A percentile compares a stretch with the other conserved stretches of the same genome.
phyloP scores from a whole-genome alignment of 2,797 vertebrate genomes.

The Scolopax rusticola region DNA sequence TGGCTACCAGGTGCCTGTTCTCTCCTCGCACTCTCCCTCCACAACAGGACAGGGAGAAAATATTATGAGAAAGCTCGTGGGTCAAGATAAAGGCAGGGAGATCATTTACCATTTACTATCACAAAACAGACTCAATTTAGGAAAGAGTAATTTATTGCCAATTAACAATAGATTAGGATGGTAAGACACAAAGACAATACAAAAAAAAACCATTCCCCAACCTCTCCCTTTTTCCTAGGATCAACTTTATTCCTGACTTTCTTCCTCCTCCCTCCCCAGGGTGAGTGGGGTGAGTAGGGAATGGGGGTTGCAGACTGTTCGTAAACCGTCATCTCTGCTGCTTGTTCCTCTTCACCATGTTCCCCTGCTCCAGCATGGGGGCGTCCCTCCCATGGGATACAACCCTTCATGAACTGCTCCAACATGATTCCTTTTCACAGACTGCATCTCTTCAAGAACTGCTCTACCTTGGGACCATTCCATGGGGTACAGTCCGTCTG shows the following conservation, averaged over 20 bases:
- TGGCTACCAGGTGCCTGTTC: neutral
- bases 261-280: neutral
- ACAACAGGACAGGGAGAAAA: neutral
- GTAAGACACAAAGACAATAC: neutral
- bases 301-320: neutral
- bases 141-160: constrained; percentile 6
- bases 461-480: neutral
- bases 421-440: neutral
- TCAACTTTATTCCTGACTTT: neutral
- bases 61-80: neutral
- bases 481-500: neutral
- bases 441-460: neutral
- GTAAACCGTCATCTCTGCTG: neutral
- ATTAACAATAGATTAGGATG: neutral
- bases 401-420: neutral
- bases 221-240: neutral
- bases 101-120: neutral
- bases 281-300: neutral
- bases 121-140: neutral
- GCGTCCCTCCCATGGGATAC: neutral
- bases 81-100: neutral
- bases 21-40: neutral
- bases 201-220: neutral
- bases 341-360: neutral
- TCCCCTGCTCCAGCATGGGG: neutral